Percentiles rank a stretch among this genome's conserved stretches.
phyloP scores from a whole-genome alignment of 1,140 invertebrate genomes.

The Aphidius ervi region DNA sequence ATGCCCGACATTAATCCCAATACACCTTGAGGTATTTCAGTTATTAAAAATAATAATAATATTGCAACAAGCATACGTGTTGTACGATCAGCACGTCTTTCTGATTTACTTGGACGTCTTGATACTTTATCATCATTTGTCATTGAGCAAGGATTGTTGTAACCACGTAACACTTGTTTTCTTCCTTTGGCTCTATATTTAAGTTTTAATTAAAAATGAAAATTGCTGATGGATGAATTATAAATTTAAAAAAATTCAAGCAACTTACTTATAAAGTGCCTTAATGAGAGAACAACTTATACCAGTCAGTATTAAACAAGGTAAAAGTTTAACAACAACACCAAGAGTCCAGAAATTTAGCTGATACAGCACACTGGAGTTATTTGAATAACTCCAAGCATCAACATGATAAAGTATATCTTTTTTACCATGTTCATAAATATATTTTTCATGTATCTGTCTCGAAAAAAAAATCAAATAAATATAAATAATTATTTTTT shows the following conservation, averaged over 20 bases:
- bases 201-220: too few species aligned
- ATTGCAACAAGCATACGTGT: conserved; percentile 88
- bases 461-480: too few species aligned
- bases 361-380: conserved; percentile 58
- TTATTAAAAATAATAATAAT: conserved; percentile 77
- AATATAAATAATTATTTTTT: too few species aligned
- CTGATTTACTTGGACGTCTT: conserved; percentile 57
- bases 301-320: conserved; percentile 76
- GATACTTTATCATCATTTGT: conserved; percentile 21
- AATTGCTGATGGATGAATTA: not conserved
- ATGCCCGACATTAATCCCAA: conserved; percentile 70
- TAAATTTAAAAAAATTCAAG: too few species aligned
- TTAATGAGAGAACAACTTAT: conserved; percentile 77
- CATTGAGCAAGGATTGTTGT: conserved; percentile 54
- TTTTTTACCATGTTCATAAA: conserved; percentile 29
- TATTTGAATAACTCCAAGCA: conserved; percentile 34
- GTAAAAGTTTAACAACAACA: conserved; percentile 79
- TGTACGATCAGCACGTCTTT: conserved; percentile 75
- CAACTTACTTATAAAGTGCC: conserved; percentile 57
- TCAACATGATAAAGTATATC: conserved; percentile 38
- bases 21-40: conserved; percentile 81
- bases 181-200: conserved; percentile 66
- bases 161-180: conserved; percentile 63
- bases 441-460: conserved; percentile 31
- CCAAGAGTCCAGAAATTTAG: conserved; percentile 86